Evolutionary conservation across 64 coral and sea anemone genomes (phyloP), one percentile per base, ranked within the genome.

Genomic region (Montipora foliosa): DNA sequence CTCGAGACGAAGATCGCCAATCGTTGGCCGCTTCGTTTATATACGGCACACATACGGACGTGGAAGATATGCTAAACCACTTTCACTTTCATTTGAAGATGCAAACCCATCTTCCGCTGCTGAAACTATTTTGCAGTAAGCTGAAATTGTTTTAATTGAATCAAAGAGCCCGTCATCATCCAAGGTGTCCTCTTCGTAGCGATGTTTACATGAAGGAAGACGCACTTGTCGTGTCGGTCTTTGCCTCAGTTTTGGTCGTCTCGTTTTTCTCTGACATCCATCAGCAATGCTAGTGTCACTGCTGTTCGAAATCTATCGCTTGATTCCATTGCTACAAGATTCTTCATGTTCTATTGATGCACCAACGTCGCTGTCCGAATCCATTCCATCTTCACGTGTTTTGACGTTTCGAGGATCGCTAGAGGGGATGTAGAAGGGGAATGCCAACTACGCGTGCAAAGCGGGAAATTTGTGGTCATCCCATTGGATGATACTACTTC

Each of bases 51-150:
- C 52, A 55, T 55, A 55, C 52, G 49, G 45, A 80, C 20, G 49
- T 57, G 50, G 78, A 80, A 59, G 78, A 80, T 80, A 51, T 57
- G 49, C 78, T 58, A 58, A 57, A 80, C 49, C 78, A 80, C 78
- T 80, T 80, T 80, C 50, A 17, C 78, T 80, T 57, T 21, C 78
- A 80, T 80, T 80, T 22, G 78, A 80, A 80, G 78, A 57, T 80
- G 78, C 14, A 80, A 48, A 80, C 78, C 17, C 19, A 22, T 58
- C 17, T 80, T 80, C 19, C 2, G 49, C 78, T 58, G 25, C 25
- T 25, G 25, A 25, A 25, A 25, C 25, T 25, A 25, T 25, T 25
- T 25, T 25, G 25, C 25, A 0, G 19, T 50, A 57, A 80, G 13
- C 78, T 80, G 78, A 80, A 80, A 57, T 16, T 80, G 8, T 57